Base-by-base conservation (phyloP, 2,797 vertebrate genomes). In the Dendrocincla tyrannina region DNA sequence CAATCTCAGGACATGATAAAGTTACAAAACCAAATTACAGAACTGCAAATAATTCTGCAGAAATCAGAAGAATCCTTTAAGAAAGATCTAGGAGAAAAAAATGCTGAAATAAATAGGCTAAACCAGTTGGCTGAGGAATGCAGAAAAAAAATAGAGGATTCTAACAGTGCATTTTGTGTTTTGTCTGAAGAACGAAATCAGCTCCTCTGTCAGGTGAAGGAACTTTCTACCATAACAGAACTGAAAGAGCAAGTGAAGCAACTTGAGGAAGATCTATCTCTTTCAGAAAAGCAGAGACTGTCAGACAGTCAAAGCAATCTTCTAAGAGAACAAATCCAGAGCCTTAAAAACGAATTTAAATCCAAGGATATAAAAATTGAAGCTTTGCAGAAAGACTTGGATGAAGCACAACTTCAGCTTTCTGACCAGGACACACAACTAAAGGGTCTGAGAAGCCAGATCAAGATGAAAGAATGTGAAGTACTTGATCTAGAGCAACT, bases 341-440 rank as follows among this genome's bases (percentile, higher is more conserved):
- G 98, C 95, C 98, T 99, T 83, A 97, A 92, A 80, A 86, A 96
- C 85, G 98, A 98, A 79, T 97, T 97, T 73, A 96, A 96, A 79
- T 97, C 97, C 52, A 99, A 99, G 79, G 99, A 99, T 74, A 85
- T 99, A 84, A 98, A 98, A 97, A 98, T 99, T 39, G 97, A 98
- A 80, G 97, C 90, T 50, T 91, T 99, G 76, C 98, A 99, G 75
- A 97, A 96, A 44, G 98, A 99, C 74, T 94, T 99, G 94, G 98
- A 99, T 82, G 94, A 89, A 44, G 92, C 97, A 5, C 98, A 98
- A 1, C 80, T 91, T 69, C 97, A 96, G 35, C 96, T 98, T 66
- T 97, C 97, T 64, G 98, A 99, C 73, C 98, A 99, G 95, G 98
- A 98, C 23, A 35, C 89, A 30, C 95, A 98, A 53, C 96, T 97